Base-by-base conservation (phyloP, 1,140 invertebrate species). In the Calliopsis andreniformis region DNA sequence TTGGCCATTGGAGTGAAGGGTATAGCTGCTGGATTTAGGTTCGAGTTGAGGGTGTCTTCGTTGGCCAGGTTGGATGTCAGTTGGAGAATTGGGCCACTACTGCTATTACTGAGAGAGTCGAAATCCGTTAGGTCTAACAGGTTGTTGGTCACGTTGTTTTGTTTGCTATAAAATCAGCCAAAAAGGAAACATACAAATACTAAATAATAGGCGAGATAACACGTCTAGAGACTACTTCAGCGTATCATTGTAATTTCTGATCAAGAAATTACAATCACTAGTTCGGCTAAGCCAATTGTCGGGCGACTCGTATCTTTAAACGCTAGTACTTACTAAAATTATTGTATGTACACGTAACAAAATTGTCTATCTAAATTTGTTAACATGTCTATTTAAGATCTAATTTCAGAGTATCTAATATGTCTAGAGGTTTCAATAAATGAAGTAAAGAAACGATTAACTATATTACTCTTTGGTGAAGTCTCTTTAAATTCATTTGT, bases 81-180 rank as follows among this genome's bases (percentile, higher is more conserved):
- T 82, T 91, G 85, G 45, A 92, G 87, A 82, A 92, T 92, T 12
- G 92, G 89, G 66, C 89, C 91, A 80, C 89, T 92, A 88, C 92
- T 92, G 88, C 92, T 93, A 92, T 93, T 93, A 91, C 93, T 94
- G 85, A 94, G 89, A 83, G 92, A 91, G 83, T 94, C 93, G 90
- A 93, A 92, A 80, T 93, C 92, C 86, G 91, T 91, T 83, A 93
- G 87, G 87, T 93, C 92, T 90, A 93, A 91, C 79, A 93, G 89
- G 89, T 92, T 93, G 90, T 93, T 93, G 83, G 92, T 92, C 86
- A 92, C 92, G 91, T 93, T 93, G 89, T 93, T 92, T 88, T 92
- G 91, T 80, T 91, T 93, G 87, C 92, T 93, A 92, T 79, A 92
- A 92, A 91, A 91, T 79, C 84, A 90, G 85, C 87, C 86, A 90